Evolutionary conservation across 2,113 vertebrate genomes (phyloP), one percentile per base, ranked within the genome.

Genomic region (Notothenia coriiceps): DNA sequence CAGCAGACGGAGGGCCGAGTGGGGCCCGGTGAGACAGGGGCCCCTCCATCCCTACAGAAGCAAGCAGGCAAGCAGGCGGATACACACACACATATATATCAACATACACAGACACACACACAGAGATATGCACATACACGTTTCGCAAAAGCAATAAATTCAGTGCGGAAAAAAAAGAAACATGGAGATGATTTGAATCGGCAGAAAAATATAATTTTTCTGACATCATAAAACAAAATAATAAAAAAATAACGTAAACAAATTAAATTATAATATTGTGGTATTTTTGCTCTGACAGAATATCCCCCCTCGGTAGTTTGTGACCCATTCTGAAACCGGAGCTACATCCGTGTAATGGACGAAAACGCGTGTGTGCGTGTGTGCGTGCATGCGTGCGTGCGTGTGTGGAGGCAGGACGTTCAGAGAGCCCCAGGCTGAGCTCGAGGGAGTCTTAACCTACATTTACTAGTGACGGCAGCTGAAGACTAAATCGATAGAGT

Each of bases 1-100:
- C 98, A 0, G 94, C 94, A 43, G 97, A 96, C 5, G 98, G 97
- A 22, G 98, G 98, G 68, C 96, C 97, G 63, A 98, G 95, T 0
- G 97, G 97, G 29, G 96, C 96, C 82, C 98, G 95, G 61, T 97
- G 98, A 61, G 97, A 97, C 90, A 99, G 93, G 8, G 97, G 96
- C 74, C 96, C 96, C 82, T 99, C 98, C 94, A 99, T 96, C 73
- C 97, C 97, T 99, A 93, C 65, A 92, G 46, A 84, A 67, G 77
- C 65, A 68, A 84, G 95, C 94, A 66, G 70, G 68, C 76, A 55
- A 69, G 77, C 78, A 85, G 56, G 69, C 61, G 10, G 44, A 83
- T 0, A 78, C 1, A 47, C 0, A 60, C 5, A 74, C 10, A 83
- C 22, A 85, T 6, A 80, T 7, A 71, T 20, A 15, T 85, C 20